Evolutionary conservation across 2,113 vertebrate species (phyloP).

Genomic region (Ailurus styani): DNA sequence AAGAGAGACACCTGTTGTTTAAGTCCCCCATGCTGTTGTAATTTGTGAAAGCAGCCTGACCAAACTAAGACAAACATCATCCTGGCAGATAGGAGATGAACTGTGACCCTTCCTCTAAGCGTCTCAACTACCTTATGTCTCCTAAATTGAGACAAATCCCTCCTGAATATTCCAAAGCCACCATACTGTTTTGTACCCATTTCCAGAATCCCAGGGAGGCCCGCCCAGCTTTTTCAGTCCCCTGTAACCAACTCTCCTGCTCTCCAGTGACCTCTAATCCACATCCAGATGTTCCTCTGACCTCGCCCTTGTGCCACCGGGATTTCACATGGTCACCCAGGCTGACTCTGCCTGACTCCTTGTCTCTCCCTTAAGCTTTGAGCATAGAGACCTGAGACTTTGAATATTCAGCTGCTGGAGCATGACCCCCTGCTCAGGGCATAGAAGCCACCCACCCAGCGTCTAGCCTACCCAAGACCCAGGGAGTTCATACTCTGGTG

Average conservation of each 20-base stretch:
- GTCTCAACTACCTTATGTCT: neutral
- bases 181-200: neutral
- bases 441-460: neutral
- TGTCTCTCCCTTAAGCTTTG: neutral
- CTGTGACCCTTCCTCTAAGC: neutral
- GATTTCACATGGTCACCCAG: neutral
- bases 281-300: neutral
- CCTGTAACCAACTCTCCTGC: neutral
- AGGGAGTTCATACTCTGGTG: neutral
- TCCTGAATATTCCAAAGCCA: neutral
- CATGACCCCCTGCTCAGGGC: neutral
- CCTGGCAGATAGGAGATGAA: neutral
- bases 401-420: neutral
- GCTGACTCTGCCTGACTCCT: neutral
- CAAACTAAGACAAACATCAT: neutral
- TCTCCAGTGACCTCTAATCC: neutral
- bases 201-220: neutral
- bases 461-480: neutral
- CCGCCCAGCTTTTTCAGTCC: rapidly evolving
- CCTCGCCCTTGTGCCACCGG: neutral
- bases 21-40: neutral
- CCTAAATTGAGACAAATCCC: neutral
- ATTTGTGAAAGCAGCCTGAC: neutral
- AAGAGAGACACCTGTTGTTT: neutral
- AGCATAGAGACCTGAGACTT: neutral